These are phyloP conservation scores for Natator depressus DNA, from an alignment of 2,113 vertebrate genomes.

Conservation along the genomic window DNA sequence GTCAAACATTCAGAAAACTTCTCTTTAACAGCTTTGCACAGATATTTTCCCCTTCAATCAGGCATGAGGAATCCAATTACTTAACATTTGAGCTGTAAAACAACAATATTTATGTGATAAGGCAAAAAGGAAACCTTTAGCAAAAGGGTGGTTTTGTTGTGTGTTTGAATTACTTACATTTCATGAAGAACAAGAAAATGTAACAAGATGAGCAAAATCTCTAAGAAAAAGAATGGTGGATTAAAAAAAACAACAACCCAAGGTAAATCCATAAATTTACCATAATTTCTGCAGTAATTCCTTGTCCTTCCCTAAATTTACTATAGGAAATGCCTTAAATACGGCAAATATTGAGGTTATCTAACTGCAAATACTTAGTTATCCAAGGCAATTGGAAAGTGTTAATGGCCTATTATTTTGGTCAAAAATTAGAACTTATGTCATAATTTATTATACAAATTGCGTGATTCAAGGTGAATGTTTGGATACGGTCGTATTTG, in stretches of 20 bases:
- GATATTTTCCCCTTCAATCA: not conserved
- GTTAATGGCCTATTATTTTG: not conserved
- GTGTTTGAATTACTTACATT: not conserved
- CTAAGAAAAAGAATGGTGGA: not conserved
- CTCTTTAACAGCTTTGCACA: not conserved
- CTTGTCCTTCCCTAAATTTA: not conserved
- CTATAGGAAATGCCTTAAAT: not conserved
- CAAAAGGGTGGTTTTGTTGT: not conserved
- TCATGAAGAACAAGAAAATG: not conserved
- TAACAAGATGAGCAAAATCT: not conserved
- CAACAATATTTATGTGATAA: not conserved
- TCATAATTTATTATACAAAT: not conserved
- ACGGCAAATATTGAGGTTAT: not conserved
- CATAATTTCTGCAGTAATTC: not conserved
- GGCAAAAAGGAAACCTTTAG: not conserved
- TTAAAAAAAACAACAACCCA: not conserved
- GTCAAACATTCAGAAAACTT: not conserved
- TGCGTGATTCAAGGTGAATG: not conserved
- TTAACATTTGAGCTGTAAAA: conserved; percentile 5
- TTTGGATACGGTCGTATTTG: not conserved
- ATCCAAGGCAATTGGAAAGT: not conserved
- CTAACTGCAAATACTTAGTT: not conserved
- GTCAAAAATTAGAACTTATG: not conserved
- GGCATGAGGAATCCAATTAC: not conserved
- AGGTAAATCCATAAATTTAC: not conserved